These are phyloP conservation scores for Burhinus bistriatus DNA, from an alignment of 2,113 vertebrate species.

Conservation along the genomic window DNA sequence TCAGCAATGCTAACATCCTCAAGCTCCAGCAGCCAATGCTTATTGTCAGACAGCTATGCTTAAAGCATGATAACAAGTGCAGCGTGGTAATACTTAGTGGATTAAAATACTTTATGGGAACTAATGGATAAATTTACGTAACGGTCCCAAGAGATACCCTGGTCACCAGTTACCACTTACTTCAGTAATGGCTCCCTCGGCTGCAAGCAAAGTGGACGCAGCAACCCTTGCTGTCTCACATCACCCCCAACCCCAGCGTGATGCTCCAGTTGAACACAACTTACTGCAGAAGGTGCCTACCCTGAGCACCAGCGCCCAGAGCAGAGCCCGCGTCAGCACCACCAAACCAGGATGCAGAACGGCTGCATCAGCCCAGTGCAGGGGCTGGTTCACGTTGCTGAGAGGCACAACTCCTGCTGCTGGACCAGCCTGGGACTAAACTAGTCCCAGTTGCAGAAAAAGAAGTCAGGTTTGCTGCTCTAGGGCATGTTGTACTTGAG, in stretches of 20 bases:
- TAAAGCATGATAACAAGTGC: not conserved
- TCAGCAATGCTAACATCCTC: not conserved
- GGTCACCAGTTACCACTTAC: not conserved
- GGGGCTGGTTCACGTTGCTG: not conserved
- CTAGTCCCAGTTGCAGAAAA: not conserved
- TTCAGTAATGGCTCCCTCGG: not conserved
- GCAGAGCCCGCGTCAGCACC: not conserved
- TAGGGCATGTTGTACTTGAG: not conserved
- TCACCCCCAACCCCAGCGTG: not conserved
- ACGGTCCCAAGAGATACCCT: not conserved
- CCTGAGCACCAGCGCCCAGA: too few species aligned
- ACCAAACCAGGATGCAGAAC: accelerated
- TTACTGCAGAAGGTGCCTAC: not conserved
- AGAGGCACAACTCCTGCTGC: not conserved
- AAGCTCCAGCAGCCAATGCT: not conserved
- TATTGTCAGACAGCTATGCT: not conserved
- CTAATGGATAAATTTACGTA: not conserved
- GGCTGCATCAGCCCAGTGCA: not conserved
- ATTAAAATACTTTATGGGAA: not conserved
- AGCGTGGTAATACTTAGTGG: not conserved
- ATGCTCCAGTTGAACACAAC: not conserved
- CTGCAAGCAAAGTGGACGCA: not conserved
- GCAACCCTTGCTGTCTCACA: not conserved
- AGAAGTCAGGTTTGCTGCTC: not conserved
- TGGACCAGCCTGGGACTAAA: not conserved